These are phyloP conservation scores for Drosophila pruinosa DNA, from an alignment of 1,140 invertebrate species.

Conservation along the genomic window DNA sequence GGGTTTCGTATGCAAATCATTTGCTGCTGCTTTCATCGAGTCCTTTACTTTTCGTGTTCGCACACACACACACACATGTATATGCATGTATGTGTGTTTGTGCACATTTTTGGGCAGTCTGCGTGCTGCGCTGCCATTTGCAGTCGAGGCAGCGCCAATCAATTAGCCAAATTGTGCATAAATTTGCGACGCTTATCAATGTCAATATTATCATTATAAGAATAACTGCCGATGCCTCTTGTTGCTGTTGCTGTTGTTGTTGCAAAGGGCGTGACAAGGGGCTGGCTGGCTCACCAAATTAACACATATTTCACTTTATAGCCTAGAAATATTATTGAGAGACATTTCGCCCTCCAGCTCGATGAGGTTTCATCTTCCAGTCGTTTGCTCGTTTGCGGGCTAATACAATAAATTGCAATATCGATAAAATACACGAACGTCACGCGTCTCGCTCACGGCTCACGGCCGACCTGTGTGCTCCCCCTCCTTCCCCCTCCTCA, in stretches of 20 bases:
- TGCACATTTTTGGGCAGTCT: constrained; percentile 16
- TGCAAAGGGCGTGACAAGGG: constrained; percentile 37
- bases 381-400: constrained; percentile 22
- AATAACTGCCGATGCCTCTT: constrained; percentile 51
- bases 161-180: constrained; percentile 81
- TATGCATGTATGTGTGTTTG: not conserved
- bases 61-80: not conserved
- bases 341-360: constrained; percentile 27
- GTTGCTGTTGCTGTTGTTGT: constrained; percentile 4
- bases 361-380: not conserved
- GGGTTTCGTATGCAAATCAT: constrained; percentile 1
- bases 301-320: constrained; percentile 80
- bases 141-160: constrained; percentile 59
- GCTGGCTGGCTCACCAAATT: constrained; percentile 50
- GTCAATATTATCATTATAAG: constrained; percentile 80
- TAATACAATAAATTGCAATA: constrained; percentile 81
- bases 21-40: not conserved
- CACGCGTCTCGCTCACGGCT: constrained; percentile 63
- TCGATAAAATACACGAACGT: constrained; percentile 80
- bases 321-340: constrained; percentile 66
- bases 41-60: not conserved
- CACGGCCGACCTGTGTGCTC: constrained; percentile 25
- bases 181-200: constrained; percentile 81
- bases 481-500: not conserved
- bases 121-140: constrained; percentile 60